phyloP scores from a whole-genome alignment of 2,797 vertebrate species.

The Cuniculus paca region DNA sequence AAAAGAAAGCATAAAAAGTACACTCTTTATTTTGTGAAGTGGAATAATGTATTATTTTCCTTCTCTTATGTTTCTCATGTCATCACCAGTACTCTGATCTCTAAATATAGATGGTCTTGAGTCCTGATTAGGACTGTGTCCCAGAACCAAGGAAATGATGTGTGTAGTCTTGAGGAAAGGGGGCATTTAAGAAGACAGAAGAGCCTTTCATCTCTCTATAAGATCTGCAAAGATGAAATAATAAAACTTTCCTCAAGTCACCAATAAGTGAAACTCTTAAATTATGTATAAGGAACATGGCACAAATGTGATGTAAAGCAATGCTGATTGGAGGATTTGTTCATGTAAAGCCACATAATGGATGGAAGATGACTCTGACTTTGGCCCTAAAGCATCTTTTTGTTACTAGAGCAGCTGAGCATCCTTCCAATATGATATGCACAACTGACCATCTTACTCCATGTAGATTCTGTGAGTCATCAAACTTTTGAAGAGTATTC shows the following conservation, averaged over 20 bases:
- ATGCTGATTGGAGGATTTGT: not conserved
- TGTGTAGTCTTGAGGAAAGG: not conserved
- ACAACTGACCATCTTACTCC: not conserved
- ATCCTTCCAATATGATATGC: not conserved
- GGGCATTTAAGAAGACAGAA: constrained; percentile 16
- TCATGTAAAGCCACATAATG: not conserved
- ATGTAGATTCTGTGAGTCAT: constrained; percentile 51
- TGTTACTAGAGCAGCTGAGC: constrained; percentile 43
- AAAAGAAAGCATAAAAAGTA: constrained; percentile 53
- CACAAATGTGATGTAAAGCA: constrained; percentile 28
- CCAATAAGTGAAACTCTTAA: not conserved
- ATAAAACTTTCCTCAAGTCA: not conserved
- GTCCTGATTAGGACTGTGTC: not conserved
- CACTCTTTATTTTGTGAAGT: not conserved
- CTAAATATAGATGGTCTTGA: not conserved
- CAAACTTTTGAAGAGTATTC: constrained; percentile 66
- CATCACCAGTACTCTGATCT: not conserved
- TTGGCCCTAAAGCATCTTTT: constrained; percentile 35
- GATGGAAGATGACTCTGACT: not conserved
- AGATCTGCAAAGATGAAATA: not conserved
- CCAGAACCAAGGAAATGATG: constrained; percentile 2
- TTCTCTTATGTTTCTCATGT: constrained; percentile 30
- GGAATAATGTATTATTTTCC: constrained; percentile 21
- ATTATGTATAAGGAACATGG: not conserved
- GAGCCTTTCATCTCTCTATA: not conserved